A percentile compares a stretch with the other conserved stretches of the same genome.
phyloP scores from a whole-genome alignment of 2,888 invertebrate genomes.

The Dicyrtoma fusca region DNA sequence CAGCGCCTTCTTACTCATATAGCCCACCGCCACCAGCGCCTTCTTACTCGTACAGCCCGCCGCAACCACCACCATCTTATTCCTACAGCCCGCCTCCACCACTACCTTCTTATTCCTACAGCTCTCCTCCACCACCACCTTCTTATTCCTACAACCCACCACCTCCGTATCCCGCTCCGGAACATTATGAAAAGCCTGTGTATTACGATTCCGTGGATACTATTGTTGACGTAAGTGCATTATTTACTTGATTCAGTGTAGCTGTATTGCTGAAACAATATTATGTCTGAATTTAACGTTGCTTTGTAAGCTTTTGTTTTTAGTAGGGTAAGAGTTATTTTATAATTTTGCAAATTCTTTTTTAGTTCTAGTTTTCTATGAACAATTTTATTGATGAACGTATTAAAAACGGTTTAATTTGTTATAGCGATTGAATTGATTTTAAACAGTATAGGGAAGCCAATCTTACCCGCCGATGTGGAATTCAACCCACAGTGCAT shows the following conservation, averaged over 20 bases:
- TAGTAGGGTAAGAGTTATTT: too few species aligned
- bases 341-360: neutral
- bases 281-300: neutral
- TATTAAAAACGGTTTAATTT: neutral
- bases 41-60: conserved; percentile 3
- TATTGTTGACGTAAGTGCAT: conserved; percentile 25
- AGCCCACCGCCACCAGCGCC: conserved; percentile 25
- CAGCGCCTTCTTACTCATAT: conserved; percentile 29
- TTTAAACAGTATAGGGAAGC: conserved; percentile 55
- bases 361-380: neutral
- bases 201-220: conserved; percentile 34
- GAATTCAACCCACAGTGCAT: conserved; percentile 54
- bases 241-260: too few species aligned
- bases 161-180: too few species aligned
- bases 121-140: conserved; percentile 35
- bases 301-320: neutral
- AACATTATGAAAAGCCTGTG: too few species aligned
- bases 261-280: too few species aligned
- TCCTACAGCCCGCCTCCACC: conserved; percentile 37
- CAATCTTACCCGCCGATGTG: conserved; percentile 51
- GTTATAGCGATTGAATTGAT: too few species aligned
- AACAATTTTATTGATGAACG: neutral
- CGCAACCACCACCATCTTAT: conserved; percentile 36
- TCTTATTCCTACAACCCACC: conserved; percentile 38
- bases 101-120: neutral